These are phyloP conservation scores for Chaetodon auriga DNA, from an alignment of 2,113 vertebrate species.

Conservation along the genomic window DNA sequence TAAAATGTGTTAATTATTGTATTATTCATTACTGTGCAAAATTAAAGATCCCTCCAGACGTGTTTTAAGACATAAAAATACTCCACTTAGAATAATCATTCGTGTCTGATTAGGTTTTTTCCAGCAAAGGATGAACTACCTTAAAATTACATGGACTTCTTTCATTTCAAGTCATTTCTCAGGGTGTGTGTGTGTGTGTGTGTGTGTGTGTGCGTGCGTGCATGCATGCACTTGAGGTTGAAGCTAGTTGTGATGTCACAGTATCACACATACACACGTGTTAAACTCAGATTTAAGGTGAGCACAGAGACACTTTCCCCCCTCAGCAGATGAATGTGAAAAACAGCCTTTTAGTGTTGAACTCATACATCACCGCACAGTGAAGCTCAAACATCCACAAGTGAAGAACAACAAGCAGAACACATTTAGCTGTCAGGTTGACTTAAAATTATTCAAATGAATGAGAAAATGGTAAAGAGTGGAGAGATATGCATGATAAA, in stretches of 20 bases:
- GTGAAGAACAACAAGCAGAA: neutral
- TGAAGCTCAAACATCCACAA: neutral
- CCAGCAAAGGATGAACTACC: neutral
- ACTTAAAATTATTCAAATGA: neutral
- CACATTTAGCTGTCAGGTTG: neutral
- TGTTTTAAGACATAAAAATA: neutral
- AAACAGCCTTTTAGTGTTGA: neutral
- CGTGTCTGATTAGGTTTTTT: neutral
- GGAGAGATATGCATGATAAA: conserved; percentile 39
- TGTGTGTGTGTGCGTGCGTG: no score
- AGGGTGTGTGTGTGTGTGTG: no score
- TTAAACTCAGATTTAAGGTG: neutral
- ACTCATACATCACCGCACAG: neutral
- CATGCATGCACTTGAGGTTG: no score
- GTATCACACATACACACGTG: neutral
- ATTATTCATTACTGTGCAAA: neutral
- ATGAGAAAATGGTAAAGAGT: neutral
- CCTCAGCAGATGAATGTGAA: conserved; percentile 21
- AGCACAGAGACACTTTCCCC: neutral
- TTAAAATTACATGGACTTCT: no score
- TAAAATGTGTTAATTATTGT: neutral
- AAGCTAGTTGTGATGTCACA: neutral
- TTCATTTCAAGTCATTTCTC: no score
- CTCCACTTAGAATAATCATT: neutral
- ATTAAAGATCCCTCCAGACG: neutral